Evolutionary conservation across 2,888 invertebrate species (phyloP).

Genomic region (Ariolimax columbianus): DNA sequence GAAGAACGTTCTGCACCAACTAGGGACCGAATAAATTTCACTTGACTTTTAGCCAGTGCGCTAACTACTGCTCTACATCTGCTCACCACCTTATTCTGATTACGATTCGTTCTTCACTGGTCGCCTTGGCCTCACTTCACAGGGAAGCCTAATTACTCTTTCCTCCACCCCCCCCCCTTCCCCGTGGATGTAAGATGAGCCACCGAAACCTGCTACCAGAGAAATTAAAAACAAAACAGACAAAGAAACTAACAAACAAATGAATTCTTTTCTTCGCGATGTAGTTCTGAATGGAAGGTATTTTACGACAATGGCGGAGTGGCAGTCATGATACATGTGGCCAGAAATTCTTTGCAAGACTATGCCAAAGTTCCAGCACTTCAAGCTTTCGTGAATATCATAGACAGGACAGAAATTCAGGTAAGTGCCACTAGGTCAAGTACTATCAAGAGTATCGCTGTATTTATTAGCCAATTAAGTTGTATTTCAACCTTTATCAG

Average conservation of each 20-base stretch:
- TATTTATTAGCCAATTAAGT: neutral
- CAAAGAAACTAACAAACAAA: neutral
- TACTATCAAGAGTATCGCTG: neutral
- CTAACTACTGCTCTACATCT: no score
- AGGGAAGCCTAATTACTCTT: no score
- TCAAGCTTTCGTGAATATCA: conserved; percentile 70
- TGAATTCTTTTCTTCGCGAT: neutral
- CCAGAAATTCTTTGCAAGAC: conserved; percentile 66
- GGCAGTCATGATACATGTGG: conserved; percentile 72
- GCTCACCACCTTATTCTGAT: no score
- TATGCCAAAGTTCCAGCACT: conserved; percentile 72
- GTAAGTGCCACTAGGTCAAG: neutral
- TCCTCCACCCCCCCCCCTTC: no score
- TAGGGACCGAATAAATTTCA: no score
- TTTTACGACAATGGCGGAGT: conserved; percentile 68
- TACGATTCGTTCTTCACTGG: no score
- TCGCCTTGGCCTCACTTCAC: no score
- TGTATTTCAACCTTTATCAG: neutral
- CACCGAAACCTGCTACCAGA: no score
- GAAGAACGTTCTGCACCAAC: no score
- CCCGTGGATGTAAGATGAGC: no score
- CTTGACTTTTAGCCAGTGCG: no score
- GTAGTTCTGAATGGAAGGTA: conserved; percentile 72
- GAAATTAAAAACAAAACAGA: no score
- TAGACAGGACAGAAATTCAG: conserved; percentile 65